Base-by-base conservation (phyloP, 2,888 invertebrate species). In the Pammene aurita region DNA sequence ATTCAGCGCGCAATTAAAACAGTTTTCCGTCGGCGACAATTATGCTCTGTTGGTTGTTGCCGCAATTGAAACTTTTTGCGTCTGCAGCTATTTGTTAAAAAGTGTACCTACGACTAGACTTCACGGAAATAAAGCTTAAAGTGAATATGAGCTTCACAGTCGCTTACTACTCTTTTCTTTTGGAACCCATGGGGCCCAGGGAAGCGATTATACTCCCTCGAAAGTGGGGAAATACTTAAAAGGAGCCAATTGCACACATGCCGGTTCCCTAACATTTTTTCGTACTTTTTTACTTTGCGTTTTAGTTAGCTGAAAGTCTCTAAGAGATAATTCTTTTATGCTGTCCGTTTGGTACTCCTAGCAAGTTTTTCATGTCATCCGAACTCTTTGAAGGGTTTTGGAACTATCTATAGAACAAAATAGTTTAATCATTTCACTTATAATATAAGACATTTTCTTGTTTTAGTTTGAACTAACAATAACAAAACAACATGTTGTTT, bases 201-300 rank as follows among this genome's bases (percentile, higher is more conserved):
- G 18, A 72, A 70, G 66, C 72, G 70, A 67, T 62, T 71, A 66
- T 60, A 63, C 58, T 72, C 56, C 71, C 64, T 70, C 67, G 65
- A 71, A 74, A 75, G 72, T 70, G 71, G 68, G 72, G 72, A 83
- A 84, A 82, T 82, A 83, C 82, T 87, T 81, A 82, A 82, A 81
- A 71, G 65, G 82, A 84, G 83, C 83, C 87, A 85, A 88, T 89
- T 84, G 85, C 82, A 84, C 86, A 88, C 82, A 84, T 89, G 88
- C 79, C 78, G 77, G 80, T 84, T 87, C 85, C 85, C 82, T 79
- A 74, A 75, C 78, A 77, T 64, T 64, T 65, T n/a, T 48, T 44
- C 54, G 38, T 73, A 75, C 74, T 73, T 81, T 54, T 81, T 78
- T 79, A 77, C 63, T 73, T 78, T 78, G 79, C 76, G 76, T 83